A percentile compares a stretch with the other conserved stretches of the same genome.
phyloP scores from a whole-genome alignment of 2,797 vertebrate species.

The Aphelocoma californica region DNA sequence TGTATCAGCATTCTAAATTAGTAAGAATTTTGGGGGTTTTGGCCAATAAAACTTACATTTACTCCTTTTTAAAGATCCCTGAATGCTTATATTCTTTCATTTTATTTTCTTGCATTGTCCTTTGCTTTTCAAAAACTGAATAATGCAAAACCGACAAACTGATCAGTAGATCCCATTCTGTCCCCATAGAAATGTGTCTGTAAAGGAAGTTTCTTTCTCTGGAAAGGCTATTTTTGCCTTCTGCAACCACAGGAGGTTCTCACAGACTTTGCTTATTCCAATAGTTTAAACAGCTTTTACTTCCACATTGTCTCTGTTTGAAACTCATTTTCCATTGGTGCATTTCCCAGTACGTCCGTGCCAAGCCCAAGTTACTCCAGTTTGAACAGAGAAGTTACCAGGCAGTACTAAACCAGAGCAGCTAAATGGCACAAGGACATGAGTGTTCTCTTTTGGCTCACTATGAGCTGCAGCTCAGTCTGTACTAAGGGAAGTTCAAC shows the following conservation, averaged over 20 bases:
- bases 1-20: background rate
- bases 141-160: background rate
- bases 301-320: background rate
- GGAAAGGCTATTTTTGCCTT: background rate
- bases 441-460: background rate
- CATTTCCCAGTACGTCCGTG: background rate
- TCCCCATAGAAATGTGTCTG: background rate
- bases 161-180: background rate
- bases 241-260: conserved; percentile 55
- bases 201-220: background rate
- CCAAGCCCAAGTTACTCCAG: background rate
- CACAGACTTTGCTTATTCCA: background rate
- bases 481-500: background rate
- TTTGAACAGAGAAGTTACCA: background rate
- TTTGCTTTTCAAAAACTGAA: background rate
- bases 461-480: background rate
- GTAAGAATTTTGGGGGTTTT: background rate
- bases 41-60: background rate
- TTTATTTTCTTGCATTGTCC: background rate
- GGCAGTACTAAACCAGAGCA: background rate
- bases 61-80: background rate
- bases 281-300: background rate
- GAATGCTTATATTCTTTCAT: background rate
- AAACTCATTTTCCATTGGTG: background rate
- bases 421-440: background rate